Base-by-base conservation (phyloP, 2,797 vertebrate species). In the Eidolon dupreanum region DNA sequence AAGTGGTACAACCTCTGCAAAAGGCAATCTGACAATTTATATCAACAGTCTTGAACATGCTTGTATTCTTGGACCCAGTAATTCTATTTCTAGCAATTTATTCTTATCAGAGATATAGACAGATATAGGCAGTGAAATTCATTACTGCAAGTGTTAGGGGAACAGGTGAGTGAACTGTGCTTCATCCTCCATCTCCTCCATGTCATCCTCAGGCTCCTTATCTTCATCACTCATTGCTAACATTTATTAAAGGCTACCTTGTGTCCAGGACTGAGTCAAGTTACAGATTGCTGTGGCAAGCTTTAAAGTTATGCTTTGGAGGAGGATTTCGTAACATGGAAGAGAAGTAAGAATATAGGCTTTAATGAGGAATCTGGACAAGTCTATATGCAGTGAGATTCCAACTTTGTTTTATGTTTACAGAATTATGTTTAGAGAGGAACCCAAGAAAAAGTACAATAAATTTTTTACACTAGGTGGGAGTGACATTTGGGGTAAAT, bases 61-160 rank as follows among this genome's bases (percentile, higher is more conserved):
- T 53, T 94, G n/a, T 70, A 49, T 81, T 92, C 24, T 38, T 90
- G 53, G 53, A 51, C 38, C 28, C 38, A 57, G 22, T 82, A 65
- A 92, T 90, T 95, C 55, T 59, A 57, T 8, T 66, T 90, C 61
- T 66, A 51, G 12, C 6, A 59, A 66, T 78, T 71, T 83, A 66
- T 90, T 55, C 31, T 73, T 89, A 83, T 92, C 74, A 93, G 31
- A 86, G 59, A 90, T 59, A 57, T 13, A 59, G 73, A 81, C 79
- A 86, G 43, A 81, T 75, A 57, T 3, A 63, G 38, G 61, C 19
- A 31, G 28, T 24, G 28, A 75, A 33, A 49, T 16, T 89, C 38
- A 77, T 57, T 74, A 77, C n/a, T 2, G 2, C 36, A 15, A 31
- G 43, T 41, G 8, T 71, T n/a, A 70, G 61, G 15, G 20, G 26